Evolutionary conservation across 2,888 invertebrate genomes (phyloP), one percentile per base, ranked within the genome.

Genomic region (Eupithecia subumbrata): DNA sequence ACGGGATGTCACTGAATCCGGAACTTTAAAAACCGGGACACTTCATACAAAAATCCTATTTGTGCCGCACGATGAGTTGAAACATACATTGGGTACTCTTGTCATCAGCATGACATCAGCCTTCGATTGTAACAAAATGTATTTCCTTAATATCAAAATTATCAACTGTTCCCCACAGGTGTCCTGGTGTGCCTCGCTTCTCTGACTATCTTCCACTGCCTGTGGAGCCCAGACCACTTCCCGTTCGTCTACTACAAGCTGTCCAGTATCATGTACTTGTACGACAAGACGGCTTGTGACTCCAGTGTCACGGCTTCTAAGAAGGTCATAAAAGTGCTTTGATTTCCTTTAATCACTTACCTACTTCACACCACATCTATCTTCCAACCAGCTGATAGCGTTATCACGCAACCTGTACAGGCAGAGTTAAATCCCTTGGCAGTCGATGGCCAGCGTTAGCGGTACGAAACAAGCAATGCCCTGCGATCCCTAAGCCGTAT

Each of bases 211-310:
- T 77, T 88, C 2, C 18, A 76, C 8, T 94, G 94, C 75, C 9
- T 86, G 0, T 94, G 92, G 93, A 78, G 79, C 0, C 92, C 92
- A 0, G 85, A 89, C 12, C 22, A 82, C 0, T 77, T 86, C 0
- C 73, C 72, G 0, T 63, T 80, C 3, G 93, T 93, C 73, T 87
- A 81, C 43, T 87, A 89, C 78, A 92, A 90, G 74, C 81, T 94
- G 3, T 82, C 83, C 1, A 88, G 92, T 8, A 88, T 93, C 72
- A 93, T 93, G 92, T 94, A 94, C 73, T 82, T 94, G 2, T 93
- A 89, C 76, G 93, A 94, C 69, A 85, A 86, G 1, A 75, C 84
- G 0, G 88, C 88, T 0, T 94, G 94, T 56, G 88, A 87, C 0
- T 82, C 86, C 2, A 73, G 87, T 2, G 73, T 79, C 2, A 78